Conservation (phyloP, 2,113 vertebrate species). For the Psittacula cyanocephala region DNA sequence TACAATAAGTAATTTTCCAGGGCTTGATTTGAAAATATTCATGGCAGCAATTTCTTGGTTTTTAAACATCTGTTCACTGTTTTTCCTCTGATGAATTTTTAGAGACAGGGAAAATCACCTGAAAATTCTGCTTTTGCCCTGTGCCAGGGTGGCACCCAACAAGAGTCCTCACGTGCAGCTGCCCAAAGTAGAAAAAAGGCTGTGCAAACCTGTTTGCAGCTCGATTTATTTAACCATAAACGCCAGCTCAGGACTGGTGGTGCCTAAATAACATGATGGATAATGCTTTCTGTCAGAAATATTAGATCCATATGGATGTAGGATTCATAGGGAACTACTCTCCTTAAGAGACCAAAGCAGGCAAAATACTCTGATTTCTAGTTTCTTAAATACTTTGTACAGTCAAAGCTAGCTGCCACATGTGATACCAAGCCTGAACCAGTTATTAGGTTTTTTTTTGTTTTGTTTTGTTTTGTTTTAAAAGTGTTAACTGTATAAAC, state of each 20-base stretch:
- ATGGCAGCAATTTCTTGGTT: background rate
- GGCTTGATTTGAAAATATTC: background rate
- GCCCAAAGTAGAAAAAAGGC: background rate
- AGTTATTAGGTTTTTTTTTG: background rate
- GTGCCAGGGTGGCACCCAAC: background rate
- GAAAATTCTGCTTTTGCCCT: background rate
- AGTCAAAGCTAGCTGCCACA: background rate
- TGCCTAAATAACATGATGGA: background rate
- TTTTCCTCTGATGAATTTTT: background rate
- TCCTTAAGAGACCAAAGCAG: background rate
- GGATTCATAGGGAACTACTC: background rate
- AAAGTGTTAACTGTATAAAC: background rate
- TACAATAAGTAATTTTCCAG: background rate
- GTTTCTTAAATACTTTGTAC: background rate
- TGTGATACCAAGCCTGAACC: background rate
- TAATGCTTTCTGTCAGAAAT: background rate
- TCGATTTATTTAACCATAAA: background rate
- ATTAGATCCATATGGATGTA: background rate
- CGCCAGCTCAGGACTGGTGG: background rate
- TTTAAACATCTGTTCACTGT: background rate
- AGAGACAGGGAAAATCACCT: background rate
- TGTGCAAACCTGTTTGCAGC: background rate
- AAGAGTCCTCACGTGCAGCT: background rate
- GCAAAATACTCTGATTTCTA: background rate
- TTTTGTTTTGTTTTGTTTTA: background rate